These are phyloP conservation scores for Chionis minor DNA, from an alignment of 2,113 vertebrate genomes.

Conservation along the genomic window DNA sequence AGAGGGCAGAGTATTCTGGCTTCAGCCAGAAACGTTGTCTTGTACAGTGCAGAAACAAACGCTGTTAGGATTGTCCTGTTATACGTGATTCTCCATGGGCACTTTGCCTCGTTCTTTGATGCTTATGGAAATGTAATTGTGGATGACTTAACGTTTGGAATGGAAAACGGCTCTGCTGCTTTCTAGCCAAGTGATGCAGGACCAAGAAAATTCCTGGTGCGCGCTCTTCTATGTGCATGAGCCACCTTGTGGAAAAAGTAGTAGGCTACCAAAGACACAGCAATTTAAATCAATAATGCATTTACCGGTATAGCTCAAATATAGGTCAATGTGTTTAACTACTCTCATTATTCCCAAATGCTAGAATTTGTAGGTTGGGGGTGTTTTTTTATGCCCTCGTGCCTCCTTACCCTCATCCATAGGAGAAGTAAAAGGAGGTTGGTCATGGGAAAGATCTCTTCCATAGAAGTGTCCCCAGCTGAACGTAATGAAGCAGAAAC, in stretches of 20 bases:
- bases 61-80: not conserved
- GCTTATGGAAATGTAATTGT: not conserved
- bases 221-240: not conserved
- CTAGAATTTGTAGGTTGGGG: not conserved
- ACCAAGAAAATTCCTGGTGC: not conserved
- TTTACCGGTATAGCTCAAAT: not conserved
- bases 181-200: not conserved
- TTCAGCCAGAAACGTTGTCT: not conserved
- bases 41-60: not conserved
- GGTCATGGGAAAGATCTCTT: not conserved
- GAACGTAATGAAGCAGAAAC: not conserved
- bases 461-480: not conserved
- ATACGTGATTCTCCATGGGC: accelerated
- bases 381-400: not conserved
- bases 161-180: not conserved
- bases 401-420: not conserved
- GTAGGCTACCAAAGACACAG: not conserved
- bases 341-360: not conserved
- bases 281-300: not conserved
- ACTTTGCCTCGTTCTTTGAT: not conserved
- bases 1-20: not conserved
- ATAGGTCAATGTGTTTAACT: not conserved
- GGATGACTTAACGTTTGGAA: not conserved
- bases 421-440: not conserved
- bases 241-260: not conserved